Base-by-base conservation (phyloP, 2,888 invertebrate genomes). In the Doris montereyensis region DNA sequence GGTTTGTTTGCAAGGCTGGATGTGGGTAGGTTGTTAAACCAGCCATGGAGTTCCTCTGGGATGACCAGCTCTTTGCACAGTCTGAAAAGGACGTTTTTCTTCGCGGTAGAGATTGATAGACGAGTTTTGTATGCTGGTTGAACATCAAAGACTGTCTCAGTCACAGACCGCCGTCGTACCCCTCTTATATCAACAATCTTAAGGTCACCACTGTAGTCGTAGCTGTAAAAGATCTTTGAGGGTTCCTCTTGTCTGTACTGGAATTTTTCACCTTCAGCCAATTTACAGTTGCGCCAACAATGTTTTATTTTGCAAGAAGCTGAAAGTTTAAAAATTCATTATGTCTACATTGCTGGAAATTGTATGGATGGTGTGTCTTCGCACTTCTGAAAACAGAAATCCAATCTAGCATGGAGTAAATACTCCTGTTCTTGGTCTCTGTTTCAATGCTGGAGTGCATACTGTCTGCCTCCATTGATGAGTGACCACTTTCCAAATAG, bases 21-120 rank as follows among this genome's bases (percentile, higher is more conserved):
- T 2, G 58, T 58, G 28, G 74, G 74, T 1, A 74, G 28, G 21
- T 74, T 32, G 13, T 74, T 60, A 30, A 60, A 75, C 75, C 75
- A 75, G n/a, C 21, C 17, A 5, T 75, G 75, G 4, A 75, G 17
- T 17, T 75, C 62, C 8, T 62, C 32, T 62, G 58, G 60, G 3
- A 75, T 75, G 1, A 75, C 75, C 8, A 17, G 10, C 34, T 75
- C 60, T 24, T 62, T 62, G 34, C 75, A 75, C 5, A 75, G 52
- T 75, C 62, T 75, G 32, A 60, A 30, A 5, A 75, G 32, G 13
- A 60, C 75, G n/a, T 32, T 10, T 62, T 75, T 75, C 24, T 75
- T 75, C n/a, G 34, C 75, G 21, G 10, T 5, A 60, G 60, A 17
- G 60, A 75, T 75, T 32, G 75, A 62, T 32, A 75, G 17, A 21